Evolutionary conservation across 2,888 invertebrate species (phyloP).

Genomic region (Drosophila pegasa): DNA sequence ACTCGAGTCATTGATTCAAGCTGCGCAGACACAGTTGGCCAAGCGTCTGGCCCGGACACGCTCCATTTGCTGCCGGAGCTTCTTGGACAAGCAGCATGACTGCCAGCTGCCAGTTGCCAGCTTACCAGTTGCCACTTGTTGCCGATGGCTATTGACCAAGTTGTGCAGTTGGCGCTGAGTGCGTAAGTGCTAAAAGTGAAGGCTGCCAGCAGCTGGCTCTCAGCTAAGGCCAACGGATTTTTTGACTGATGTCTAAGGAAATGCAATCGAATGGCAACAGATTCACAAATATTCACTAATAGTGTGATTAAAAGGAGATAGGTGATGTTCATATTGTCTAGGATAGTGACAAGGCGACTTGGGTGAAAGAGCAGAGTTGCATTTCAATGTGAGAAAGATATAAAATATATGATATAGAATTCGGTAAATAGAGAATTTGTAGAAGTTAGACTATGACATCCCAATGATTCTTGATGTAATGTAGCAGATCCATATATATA

Average conservation of each 20-base stretch:
- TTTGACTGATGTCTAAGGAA: conserved; percentile 4
- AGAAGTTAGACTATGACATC: too few species aligned
- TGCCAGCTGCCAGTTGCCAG: conserved; percentile 21
- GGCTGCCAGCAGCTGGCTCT: not conserved
- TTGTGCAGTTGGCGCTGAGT: conserved; percentile 23
- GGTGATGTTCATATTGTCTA: too few species aligned
- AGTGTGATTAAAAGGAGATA: not conserved
- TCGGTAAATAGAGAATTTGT: too few species aligned
- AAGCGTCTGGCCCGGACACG: conserved; percentile 65
- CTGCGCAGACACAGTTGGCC: conserved; percentile 71
- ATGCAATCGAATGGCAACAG: not conserved
- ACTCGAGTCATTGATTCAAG: conserved; percentile 10
- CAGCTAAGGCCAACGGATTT: not conserved
- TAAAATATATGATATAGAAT: too few species aligned
- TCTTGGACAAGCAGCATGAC: conserved; percentile 47
- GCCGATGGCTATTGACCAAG: conserved; percentile 45
- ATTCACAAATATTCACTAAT: not conserved
- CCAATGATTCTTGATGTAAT: too few species aligned
- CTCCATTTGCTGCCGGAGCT: conserved; percentile 64
- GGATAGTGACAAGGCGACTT: too few species aligned
- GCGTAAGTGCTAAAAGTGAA: conserved; percentile 18
- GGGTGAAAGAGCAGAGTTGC: too few species aligned
- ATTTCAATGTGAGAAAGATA: too few species aligned
- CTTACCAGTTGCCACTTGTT: conserved; percentile 15
- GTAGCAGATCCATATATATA: too few species aligned